These are phyloP conservation scores for Spicauda simplicius DNA, from an alignment of 2,888 invertebrate genomes.

Conservation along the genomic window DNA sequence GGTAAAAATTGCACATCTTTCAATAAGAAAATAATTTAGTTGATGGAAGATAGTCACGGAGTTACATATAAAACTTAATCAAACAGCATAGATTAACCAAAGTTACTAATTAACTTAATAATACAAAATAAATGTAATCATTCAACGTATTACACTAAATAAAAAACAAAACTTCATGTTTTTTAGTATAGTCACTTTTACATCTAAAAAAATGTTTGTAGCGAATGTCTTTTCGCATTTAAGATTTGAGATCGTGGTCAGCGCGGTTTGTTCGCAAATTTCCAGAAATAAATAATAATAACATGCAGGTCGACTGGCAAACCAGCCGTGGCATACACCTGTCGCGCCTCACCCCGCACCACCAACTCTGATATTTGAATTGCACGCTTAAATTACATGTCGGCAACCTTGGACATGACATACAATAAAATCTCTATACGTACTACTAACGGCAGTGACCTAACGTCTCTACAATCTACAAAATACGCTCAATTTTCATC, in stretches of 20 bases:
- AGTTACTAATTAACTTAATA: no score
- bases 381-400: conserved; percentile 1
- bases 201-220: neutral
- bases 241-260: neutral
- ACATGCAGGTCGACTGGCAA: neutral
- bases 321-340: neutral
- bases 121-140: no score
- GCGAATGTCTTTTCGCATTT: neutral
- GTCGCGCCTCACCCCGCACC: neutral
- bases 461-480: neutral
- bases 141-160: no score
- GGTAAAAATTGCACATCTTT: no score
- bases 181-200: neutral
- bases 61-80: no score
- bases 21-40: no score
- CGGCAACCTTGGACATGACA: neutral
- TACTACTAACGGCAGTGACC: neutral
- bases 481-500: neutral
- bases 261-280: neutral
- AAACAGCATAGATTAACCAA: no score
- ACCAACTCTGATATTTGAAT: neutral
- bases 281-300: neutral
- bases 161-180: no score
- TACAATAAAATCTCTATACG: conserved; percentile 1
- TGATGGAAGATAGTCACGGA: no score